These are phyloP conservation scores for Prionailurus viverrinus DNA, from an alignment of 2,113 vertebrate genomes.

Conservation along the genomic window DNA sequence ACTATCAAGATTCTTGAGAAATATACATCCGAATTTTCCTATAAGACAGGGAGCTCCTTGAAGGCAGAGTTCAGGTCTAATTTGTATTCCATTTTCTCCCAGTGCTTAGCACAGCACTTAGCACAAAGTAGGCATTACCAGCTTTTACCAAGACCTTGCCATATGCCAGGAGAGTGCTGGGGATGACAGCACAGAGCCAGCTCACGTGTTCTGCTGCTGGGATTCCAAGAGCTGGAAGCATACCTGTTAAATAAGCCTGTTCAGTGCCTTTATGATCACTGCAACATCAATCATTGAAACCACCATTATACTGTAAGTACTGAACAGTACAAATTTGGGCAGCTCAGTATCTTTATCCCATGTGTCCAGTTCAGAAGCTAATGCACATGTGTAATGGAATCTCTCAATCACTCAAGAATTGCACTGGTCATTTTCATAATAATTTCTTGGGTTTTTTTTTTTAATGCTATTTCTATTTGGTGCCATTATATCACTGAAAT, in stretches of 20 bases:
- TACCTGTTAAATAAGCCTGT: rapidly evolving
- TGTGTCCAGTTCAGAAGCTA: not conserved
- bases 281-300: not conserved
- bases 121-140: not conserved
- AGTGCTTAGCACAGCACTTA: not conserved
- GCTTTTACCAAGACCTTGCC: not conserved
- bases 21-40: not conserved
- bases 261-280: not conserved
- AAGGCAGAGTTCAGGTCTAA: not conserved
- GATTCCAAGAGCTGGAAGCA: not conserved
- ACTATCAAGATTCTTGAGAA: not conserved
- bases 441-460: not conserved
- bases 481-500: not conserved
- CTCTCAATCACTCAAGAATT: no score
- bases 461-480: not conserved
- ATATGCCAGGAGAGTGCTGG: not conserved
- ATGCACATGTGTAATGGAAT: not conserved
- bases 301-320: not conserved
- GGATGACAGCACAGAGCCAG: not conserved
- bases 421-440: not conserved
- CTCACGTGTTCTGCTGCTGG: not conserved
- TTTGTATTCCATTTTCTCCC: not conserved
- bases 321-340: rapidly evolving
- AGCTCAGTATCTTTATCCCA: not conserved
- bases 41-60: not conserved